These are phyloP conservation scores for Meandrusa payeni DNA, from an alignment of 2,888 invertebrate species.

Conservation along the genomic window DNA sequence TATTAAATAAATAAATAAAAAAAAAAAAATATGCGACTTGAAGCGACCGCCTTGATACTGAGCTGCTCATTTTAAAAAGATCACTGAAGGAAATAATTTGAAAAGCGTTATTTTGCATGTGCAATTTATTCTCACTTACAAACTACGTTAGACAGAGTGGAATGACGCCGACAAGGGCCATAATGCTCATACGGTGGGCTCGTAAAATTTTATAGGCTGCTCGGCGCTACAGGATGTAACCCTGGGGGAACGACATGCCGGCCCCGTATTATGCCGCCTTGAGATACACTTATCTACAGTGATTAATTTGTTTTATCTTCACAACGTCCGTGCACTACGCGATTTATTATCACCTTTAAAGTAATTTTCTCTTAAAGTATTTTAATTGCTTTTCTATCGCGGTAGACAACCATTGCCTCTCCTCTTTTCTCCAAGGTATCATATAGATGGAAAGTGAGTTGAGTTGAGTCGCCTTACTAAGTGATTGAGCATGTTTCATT, in stretches of 20 bases:
- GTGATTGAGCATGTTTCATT: no score
- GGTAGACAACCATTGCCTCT: no score
- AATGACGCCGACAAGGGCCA: constrained; percentile 65
- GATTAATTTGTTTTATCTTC: constrained; percentile 70
- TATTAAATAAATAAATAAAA: no score
- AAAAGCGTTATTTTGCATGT: constrained; percentile 43
- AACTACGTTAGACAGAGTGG: constrained; percentile 55
- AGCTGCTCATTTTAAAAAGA: no score
- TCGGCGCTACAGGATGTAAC: constrained; percentile 55
- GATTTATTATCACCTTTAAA: no score
- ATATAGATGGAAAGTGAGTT: no score
- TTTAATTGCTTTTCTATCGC: no score
- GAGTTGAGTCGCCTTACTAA: no score
- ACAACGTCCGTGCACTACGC: constrained; percentile 40
- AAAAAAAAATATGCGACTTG: no score
- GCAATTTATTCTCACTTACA: constrained; percentile 42
- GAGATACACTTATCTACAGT: constrained; percentile 66
- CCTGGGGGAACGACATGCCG: constrained; percentile 47
- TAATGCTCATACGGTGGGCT: constrained; percentile 67
- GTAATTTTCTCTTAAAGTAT: no score
- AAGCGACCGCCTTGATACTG: no score
- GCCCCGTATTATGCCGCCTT: constrained; percentile 53
- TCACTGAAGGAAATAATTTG: background rate
- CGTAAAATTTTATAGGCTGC: constrained; percentile 73
- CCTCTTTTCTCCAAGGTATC: no score